phyloP scores from a whole-genome alignment of 1,140 invertebrate species.

The Latrodectus geometricus region DNA sequence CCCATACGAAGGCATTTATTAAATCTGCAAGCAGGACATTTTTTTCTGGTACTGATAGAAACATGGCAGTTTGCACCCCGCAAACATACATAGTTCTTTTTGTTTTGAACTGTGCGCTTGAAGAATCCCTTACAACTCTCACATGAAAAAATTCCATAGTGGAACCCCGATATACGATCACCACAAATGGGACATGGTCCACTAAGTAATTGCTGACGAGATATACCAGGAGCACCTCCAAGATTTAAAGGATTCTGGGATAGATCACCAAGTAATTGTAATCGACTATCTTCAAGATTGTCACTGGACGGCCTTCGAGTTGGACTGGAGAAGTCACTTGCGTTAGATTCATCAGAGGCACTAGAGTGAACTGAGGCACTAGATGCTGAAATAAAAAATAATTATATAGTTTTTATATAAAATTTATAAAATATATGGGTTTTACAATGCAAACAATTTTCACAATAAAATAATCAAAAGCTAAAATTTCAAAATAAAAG shows the following conservation, averaged over 20 bases:
- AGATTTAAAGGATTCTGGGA: slow-evolving; percentile 52
- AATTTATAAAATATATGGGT: no score
- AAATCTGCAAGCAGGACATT: slow-evolving; percentile 97
- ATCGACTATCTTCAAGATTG: slow-evolving; percentile 51
- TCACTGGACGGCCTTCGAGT: slow-evolving; percentile 52
- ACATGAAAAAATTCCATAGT: slow-evolving; percentile 97
- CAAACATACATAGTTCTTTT: slow-evolving; percentile 95
- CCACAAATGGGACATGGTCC: slow-evolving; percentile 95
- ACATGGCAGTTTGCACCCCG: slow-evolving; percentile 91
- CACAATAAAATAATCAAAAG: no score
- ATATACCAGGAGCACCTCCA: slow-evolving; percentile 61
- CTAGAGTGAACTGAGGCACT: slow-evolving; percentile 62
- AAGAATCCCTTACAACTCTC: slow-evolving; percentile 98
- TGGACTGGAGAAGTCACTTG: slow-evolving; percentile 62
- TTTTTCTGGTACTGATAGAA: slow-evolving; percentile 90
- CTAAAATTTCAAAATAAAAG: no score
- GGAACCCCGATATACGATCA: slow-evolving; percentile 94
- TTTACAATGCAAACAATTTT: no score
- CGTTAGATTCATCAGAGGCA: slow-evolving; percentile 63
- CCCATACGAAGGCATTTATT: slow-evolving; percentile 95
- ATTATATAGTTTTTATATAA: no score
- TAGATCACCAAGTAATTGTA: slow-evolving; percentile 35
- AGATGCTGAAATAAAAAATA: slow-evolving; percentile 27
- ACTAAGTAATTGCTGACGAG: slow-evolving; percentile 64
- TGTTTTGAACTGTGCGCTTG: slow-evolving; percentile 97